phyloP scores from a whole-genome alignment of 2,888 invertebrate species.

The Cerastoderma edule region DNA sequence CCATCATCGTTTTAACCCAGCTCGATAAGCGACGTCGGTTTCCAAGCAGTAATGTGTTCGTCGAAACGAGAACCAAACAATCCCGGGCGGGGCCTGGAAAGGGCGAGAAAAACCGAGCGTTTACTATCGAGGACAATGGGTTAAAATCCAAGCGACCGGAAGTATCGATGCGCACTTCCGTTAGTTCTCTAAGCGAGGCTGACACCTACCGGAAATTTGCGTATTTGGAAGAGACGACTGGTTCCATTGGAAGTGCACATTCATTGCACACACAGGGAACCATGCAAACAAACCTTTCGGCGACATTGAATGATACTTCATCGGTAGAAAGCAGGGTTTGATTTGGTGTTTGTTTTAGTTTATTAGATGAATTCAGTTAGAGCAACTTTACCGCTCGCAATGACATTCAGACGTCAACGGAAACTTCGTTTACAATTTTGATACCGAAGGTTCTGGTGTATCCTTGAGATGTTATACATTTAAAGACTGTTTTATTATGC shows the following conservation, averaged over 20 bases:
- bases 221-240: conserved; percentile 29
- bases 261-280: conserved; percentile 35
- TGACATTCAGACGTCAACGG: no score
- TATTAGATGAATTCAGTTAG: no score
- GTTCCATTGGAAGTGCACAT: conserved; percentile 28
- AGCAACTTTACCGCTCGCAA: no score
- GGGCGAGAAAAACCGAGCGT: conserved; percentile 10
- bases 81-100: no score
- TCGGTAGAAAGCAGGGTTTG: conserved; percentile 30
- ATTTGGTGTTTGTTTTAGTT: not conserved
- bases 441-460: no score
- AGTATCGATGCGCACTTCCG: conserved; percentile 35
- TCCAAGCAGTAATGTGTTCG: conserved; percentile 35
- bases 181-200: conserved; percentile 41
- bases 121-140: conserved; percentile 20
- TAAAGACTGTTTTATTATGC: no score
- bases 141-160: conserved; percentile 4
- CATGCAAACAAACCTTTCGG: conserved; percentile 28
- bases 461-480: no score
- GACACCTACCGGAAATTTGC: conserved; percentile 52
- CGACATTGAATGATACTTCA: conserved; percentile 1
- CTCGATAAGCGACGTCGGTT: conserved; percentile 44
- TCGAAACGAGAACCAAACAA: no score
- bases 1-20: conserved; percentile 44
- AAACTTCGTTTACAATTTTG: no score